A percentile compares a stretch with the other conserved stretches of the same genome.
phyloP scores from a whole-genome alignment of 2,797 vertebrate species.

The Hapalemur alaotrensis region DNA sequence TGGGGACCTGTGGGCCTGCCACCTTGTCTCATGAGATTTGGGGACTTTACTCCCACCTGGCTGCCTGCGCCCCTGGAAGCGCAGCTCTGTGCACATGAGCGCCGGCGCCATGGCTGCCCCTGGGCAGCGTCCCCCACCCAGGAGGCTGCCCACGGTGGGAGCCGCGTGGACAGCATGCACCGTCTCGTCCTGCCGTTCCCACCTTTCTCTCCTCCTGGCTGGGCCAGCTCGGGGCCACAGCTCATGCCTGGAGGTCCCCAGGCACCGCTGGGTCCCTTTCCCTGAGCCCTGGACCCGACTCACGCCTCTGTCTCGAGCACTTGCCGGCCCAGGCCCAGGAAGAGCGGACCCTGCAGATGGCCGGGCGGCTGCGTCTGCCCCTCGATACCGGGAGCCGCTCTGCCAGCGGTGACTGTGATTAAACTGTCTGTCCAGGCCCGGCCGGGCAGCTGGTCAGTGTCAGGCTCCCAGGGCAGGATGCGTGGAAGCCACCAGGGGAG shows the following conservation, averaged over 20 bases:
- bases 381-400: rapidly evolving
- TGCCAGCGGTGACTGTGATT: slow-evolving; percentile 70
- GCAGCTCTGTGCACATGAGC: rapidly evolving
- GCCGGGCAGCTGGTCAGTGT: slow-evolving; percentile 76
- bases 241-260: neutral
- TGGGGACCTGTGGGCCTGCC: rapidly evolving
- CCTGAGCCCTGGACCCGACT: neutral
- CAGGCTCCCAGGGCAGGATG: slow-evolving; percentile 23
- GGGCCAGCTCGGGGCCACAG: neutral
- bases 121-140: rapidly evolving
- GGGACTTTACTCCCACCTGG: neutral
- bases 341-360: neutral
- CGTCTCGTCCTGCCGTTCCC: rapidly evolving
- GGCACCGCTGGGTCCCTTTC: rapidly evolving
- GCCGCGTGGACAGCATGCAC: rapidly evolving
- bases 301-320: neutral
- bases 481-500: neutral
- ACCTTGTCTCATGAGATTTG: rapidly evolving
- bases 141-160: neutral
- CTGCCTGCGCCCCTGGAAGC: rapidly evolving
- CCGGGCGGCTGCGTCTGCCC: neutral
- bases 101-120: rapidly evolving
- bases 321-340: neutral
- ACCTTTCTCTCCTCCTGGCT: rapidly evolving
- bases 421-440: slow-evolving; percentile 66